Evolutionary conservation across 2,113 vertebrate genomes (phyloP), one percentile per base, ranked within the genome.

Genomic region (Oryctolagus cuniculus): DNA sequence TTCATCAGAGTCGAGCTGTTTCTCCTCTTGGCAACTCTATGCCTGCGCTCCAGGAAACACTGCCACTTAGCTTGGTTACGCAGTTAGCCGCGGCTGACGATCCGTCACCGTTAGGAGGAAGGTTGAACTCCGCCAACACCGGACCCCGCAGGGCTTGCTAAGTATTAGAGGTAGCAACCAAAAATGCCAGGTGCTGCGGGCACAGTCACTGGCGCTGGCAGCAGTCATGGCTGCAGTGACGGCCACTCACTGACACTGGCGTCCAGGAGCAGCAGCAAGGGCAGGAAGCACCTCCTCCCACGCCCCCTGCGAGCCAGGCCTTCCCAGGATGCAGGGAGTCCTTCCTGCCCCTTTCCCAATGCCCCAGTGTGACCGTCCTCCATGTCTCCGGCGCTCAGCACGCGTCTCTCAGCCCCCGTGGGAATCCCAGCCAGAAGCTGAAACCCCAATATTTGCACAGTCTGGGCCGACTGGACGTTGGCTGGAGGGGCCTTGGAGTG

Each of bases 201-300:
- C 9, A 8, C 13, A 3, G 21, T 25, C 10, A 31, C 19, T 24
- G 6, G 49, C 5, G 2, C 34, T 3, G 5, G 11, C 6, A 38
- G 29, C 49, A 25, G 3, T 29, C 1, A 16, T 0, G 8, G 16
- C 10, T 1, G 4, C 0, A 1, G 3, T 1, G 1, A 8, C 4
- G 4, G 12, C 22, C 1, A 2, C 0, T 25, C 63, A 11, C 38
- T 19, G 36, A 84, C 16, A 2, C 6, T 0, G 77, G 25, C 31
- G 27, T 36, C 34, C 13, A 17, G 74, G 16, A 29, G 49, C 72
- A 67, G 12, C 36, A 55, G 31, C 27, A 77, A 72, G 44, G 27
- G 10, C 2, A n/a, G 9, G 61, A 53, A 31, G 19, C 3, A 24
- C 1, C 8, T 7, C 36, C 61, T 84, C 69, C 36, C 2, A 10